Evolutionary conservation across 2,113 vertebrate genomes (phyloP).

Genomic region (Catagonus wagneri): DNA sequence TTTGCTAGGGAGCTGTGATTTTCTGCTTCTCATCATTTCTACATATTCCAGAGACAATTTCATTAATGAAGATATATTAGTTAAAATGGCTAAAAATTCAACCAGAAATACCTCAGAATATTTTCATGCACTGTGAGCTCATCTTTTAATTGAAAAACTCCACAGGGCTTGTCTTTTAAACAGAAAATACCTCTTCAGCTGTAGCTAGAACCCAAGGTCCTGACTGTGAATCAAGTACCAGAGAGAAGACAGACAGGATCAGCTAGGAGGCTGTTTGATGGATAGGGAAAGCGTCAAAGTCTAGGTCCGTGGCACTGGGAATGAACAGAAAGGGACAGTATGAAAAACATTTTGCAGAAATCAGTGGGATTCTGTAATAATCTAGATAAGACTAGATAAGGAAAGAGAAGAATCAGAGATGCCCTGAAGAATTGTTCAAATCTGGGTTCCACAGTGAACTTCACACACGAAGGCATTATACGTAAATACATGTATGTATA

Average conservation of each 20-base stretch:
- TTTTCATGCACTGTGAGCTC: background rate
- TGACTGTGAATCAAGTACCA: background rate
- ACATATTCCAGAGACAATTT: background rate
- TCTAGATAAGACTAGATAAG: background rate
- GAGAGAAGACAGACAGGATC: background rate
- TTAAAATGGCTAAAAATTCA: slow-evolving; percentile 12
- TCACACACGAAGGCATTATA: background rate
- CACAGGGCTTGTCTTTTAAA: background rate
- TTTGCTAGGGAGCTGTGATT: background rate
- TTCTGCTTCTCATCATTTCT: background rate
- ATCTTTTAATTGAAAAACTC: background rate
- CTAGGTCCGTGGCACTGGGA: background rate
- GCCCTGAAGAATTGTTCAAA: background rate
- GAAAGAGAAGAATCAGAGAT: background rate
- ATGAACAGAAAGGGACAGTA: background rate
- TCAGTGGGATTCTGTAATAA: background rate
- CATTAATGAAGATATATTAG: background rate
- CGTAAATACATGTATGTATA: too few species aligned
- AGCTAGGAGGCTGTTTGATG: background rate
- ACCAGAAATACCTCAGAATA: background rate
- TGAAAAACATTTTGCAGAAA: slow-evolving; percentile 8
- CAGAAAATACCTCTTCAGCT: background rate
- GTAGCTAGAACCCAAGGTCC: background rate
- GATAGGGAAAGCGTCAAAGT: background rate
- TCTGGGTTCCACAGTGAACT: background rate